Base-by-base conservation (phyloP, 2,797 vertebrate species). In the Sebastes trivittatus region DNA sequence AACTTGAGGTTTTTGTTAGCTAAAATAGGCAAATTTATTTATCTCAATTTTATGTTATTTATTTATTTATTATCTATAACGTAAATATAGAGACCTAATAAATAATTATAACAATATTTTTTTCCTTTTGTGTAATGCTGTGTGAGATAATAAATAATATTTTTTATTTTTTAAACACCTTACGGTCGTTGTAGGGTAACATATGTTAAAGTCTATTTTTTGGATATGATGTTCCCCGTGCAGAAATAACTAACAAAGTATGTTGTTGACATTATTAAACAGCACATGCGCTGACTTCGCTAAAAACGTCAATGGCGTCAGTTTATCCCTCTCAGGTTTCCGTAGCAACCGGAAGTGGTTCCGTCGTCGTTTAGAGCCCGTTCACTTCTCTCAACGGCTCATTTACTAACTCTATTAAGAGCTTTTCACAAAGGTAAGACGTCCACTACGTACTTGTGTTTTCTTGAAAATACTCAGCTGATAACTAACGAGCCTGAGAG, bases 331-430 rank as follows among this genome's bases (percentile, higher is more conserved):
- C n/a, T 2, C 36, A 5, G 78, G 90, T 56, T 87, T 85, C 90
- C 88, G 91, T 95, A 90, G 65, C 0, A 60, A 2, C 54, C 61
- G 91, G 92, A 90, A 92, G 86, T 34, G 23, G 16, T 4, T 23
- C 22, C 16, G 20, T 42, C 14, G 22, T 68, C 36, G 59, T 38
- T 65, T 4, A 29, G 9, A 20, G 46, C 52, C 5, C 6, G 2
- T 25, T 70, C n/a, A 54, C 27, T 58, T 1, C 5, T 18, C 18
- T 78, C 25, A 18, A 18, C 36, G 34, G n/a, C 6, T 18, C 1
- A 23, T 65, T 80, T 67, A 27, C 73, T 34, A 1, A 18, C 9
- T 4, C 9, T n/a, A 29, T 55, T 23, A 10, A 25, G 46, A 11
- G 30, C 1, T 38, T 64, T 54, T 54, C 14, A 4, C 11, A n/a